These are phyloP conservation scores for Lagopus leucura DNA, from an alignment of 2,113 vertebrate species.

Conservation along the genomic window DNA sequence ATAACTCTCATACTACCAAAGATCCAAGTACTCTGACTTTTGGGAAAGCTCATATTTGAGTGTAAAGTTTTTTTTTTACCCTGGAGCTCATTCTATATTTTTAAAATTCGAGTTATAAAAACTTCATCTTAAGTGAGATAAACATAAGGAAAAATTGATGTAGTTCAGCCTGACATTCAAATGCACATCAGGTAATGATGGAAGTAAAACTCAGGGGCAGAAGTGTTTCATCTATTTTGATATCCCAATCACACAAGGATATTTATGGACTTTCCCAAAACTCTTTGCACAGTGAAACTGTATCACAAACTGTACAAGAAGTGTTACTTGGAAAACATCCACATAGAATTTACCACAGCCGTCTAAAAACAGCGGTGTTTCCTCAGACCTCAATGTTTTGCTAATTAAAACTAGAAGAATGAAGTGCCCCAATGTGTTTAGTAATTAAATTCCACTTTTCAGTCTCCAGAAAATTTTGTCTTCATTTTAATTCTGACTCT, in stretches of 20 bases:
- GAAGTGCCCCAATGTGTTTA: neutral
- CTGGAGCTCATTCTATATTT: neutral
- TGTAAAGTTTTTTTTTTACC: neutral
- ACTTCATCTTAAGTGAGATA: neutral
- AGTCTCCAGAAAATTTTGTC: neutral
- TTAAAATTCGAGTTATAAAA: neutral
- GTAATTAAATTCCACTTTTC: neutral
- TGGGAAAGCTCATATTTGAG: neutral
- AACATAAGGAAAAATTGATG: neutral
- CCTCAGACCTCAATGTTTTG: neutral
- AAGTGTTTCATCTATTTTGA: neutral
- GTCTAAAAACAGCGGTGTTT: neutral
- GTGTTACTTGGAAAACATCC: neutral
- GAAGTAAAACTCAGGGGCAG: neutral
- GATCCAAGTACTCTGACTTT: constrained; percentile 1
- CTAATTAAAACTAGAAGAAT: neutral
- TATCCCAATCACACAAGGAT: neutral
- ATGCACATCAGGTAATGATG: neutral
- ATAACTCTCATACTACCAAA: neutral
- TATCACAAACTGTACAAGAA: neutral
- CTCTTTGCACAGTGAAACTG: neutral
- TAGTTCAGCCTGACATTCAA: neutral
- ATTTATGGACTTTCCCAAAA: neutral
- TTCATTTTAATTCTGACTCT: neutral
- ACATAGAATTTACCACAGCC: neutral